Evolutionary conservation across 37 sponge, comb jelly and placozoan species (phyloP).

Genomic region (Oscarella lobularis): DNA sequence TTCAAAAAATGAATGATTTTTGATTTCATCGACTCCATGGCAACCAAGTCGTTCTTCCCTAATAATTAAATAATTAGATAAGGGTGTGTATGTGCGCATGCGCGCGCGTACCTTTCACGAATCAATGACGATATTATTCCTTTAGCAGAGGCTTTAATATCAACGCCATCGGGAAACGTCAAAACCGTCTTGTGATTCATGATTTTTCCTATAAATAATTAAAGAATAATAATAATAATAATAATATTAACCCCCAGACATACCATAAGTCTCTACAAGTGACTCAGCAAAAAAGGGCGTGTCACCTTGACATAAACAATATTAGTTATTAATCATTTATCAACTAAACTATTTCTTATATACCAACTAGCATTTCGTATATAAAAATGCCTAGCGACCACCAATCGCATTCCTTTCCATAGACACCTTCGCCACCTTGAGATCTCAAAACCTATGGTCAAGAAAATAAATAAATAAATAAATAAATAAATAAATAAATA

Average conservation of each 20-base stretch:
- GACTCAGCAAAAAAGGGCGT: conserved; percentile 95
- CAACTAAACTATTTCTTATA: neutral
- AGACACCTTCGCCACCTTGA: conserved; percentile 81
- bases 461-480: neutral
- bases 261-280: conserved; percentile 82
- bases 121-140: conserved; percentile 62
- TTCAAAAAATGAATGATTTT: conserved; percentile 61
- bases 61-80: too few relatives aligned
- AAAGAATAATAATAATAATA: neutral
- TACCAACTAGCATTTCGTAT: conserved; percentile 73
- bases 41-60: conserved; percentile 59
- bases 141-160: conserved; percentile 36
- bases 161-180: conserved; percentile 54
- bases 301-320: conserved; percentile 36
- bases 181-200: conserved; percentile 83
- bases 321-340: conserved; percentile 4
- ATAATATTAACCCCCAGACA: conserved; percentile 12
- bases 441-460: conserved; percentile 50
- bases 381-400: conserved; percentile 97
- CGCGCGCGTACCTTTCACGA: conserved; percentile 58
- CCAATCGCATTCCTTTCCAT: conserved; percentile 97
- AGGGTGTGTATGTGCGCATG: too few relatives aligned
- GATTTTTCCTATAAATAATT: conserved; percentile 45
- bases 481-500: neutral
- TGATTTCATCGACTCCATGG: conserved; percentile 49